Evolutionary conservation across 1,140 invertebrate species (phyloP), one percentile per base, ranked within the genome.

Genomic region (Calephelis virginiensis): DNA sequence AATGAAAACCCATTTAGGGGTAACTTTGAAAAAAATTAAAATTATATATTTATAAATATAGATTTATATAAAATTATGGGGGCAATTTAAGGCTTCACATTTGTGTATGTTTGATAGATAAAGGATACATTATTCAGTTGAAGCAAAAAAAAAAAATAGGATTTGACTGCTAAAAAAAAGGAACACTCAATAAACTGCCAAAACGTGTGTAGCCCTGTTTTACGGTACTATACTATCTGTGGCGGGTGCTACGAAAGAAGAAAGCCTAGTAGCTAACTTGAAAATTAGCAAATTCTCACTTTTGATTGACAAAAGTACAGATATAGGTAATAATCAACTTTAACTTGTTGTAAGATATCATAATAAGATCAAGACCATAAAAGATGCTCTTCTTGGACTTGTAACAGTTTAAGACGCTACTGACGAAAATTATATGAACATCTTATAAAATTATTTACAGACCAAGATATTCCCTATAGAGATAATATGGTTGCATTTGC

Each of bases 381-480:
- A 48, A 48, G 47, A 10, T 48, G 47, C 11, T 1, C 47, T 48
- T 48, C 47, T 48, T 48, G 47, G 47, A 48, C 47, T 48, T 48
- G 47, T 48, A 48, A 11, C 47, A 48, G 47, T 48, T 48, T 11
- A 48, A 48, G 47, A 48, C 12, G 47, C 11, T n/a, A 48, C 47
- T 48, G 47, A 11, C 5, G 47, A 48, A 48, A 48, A 48, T 48
- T 48, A 5, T n/a, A 48, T 48, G 47, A 48, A 48, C 47, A 48
- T 48, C 47, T 48, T 48, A 11, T 48, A 48, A 48, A 48, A 48
- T 48, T 48, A 48, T 48, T 48, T 48, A 48, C 47, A 5, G 47
- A 48, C 47, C 1, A 10, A 6, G 10, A 48, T 48, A 47, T 47
- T 47, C 46, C 46, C 46, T 47, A 47, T 48, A 48, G 47, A 48